phyloP scores from a whole-genome alignment of 2,888 invertebrate genomes.

The Ecliptopera silaceata region DNA sequence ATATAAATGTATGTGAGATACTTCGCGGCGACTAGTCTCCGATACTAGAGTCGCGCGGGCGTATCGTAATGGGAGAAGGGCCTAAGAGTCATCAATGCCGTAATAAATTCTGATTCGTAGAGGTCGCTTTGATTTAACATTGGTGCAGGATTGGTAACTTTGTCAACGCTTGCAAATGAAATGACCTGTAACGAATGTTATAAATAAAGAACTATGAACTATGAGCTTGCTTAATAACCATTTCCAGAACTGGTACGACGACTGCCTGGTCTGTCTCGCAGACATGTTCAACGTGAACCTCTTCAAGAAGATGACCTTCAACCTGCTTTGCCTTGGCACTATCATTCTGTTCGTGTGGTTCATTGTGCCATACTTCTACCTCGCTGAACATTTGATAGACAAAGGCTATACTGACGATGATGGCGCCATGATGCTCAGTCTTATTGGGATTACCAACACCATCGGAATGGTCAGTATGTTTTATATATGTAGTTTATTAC shows the following conservation, averaged over 20 bases:
- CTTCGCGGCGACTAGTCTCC: too few species aligned
- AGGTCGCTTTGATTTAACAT: too few species aligned
- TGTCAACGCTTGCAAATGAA: too few species aligned
- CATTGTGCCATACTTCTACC: constrained; percentile 97
- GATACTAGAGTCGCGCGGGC: too few species aligned
- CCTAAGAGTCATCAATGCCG: too few species aligned
- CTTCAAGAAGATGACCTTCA: constrained; percentile 89
- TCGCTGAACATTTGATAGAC: constrained; percentile 90
- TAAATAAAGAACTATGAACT: too few species aligned
- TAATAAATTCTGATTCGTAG: too few species aligned
- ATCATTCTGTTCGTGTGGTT: constrained; percentile 96
- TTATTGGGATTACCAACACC: constrained; percentile 95
- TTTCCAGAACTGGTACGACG: constrained; percentile 73
- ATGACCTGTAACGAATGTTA: too few species aligned
- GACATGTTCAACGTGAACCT: constrained; percentile 89
- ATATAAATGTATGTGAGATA: too few species aligned
- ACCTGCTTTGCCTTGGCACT: constrained; percentile 92
- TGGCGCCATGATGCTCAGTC: constrained; percentile 91
- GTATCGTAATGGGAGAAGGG: too few species aligned
- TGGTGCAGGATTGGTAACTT: not conserved
- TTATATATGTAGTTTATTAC: too few species aligned
- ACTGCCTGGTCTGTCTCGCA: constrained; percentile 60
- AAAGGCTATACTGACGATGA: constrained; percentile 87
- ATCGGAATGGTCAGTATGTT: constrained; percentile 89
- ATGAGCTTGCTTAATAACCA: not conserved